These are phyloP conservation scores for Ischnura elegans DNA, from an alignment of 2,888 invertebrate species.

Conservation along the genomic window DNA sequence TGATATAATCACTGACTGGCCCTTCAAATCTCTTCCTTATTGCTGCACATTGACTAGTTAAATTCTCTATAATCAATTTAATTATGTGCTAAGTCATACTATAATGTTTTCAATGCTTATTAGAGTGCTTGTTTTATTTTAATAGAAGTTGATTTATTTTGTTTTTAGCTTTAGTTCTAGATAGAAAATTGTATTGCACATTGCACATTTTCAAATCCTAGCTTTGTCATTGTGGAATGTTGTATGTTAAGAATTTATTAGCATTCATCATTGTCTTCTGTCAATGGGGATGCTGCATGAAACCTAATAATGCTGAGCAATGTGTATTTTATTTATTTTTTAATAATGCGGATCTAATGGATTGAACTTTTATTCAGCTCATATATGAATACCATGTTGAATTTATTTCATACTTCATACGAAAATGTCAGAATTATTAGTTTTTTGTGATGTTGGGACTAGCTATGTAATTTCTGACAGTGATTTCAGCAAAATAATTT, in stretches of 20 bases:
- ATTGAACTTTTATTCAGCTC: not conserved
- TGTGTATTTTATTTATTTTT: not conserved
- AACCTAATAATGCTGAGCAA: slow-evolving; percentile 13
- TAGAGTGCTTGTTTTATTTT: not conserved
- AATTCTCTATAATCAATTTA: not conserved
- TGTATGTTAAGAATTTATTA: not conserved
- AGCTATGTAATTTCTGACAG: not conserved
- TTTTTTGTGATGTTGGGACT: not conserved
- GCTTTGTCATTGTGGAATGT: slow-evolving; percentile 32
- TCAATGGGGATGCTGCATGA: slow-evolving; percentile 51
- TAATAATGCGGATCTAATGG: not conserved
- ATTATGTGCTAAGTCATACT: not conserved
- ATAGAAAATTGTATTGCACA: slow-evolving; percentile 24
- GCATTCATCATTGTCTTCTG: slow-evolving; percentile 41
- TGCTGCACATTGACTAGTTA: not conserved
- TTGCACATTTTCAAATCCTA: slow-evolving; percentile 19
- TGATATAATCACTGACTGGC: not conserved
- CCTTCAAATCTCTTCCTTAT: not conserved
- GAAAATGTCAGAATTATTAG: not conserved
- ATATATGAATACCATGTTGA: not conserved
- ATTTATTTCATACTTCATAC: not conserved
- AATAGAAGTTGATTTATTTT: slow-evolving; percentile 31
- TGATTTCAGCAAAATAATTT: slow-evolving; percentile 11
- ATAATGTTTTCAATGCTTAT: not conserved
- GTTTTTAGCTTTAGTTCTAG: not conserved